These are phyloP conservation scores for Porites divaricata DNA, from an alignment of 92 coral and sea anemone genomes.

Conservation along the genomic window DNA sequence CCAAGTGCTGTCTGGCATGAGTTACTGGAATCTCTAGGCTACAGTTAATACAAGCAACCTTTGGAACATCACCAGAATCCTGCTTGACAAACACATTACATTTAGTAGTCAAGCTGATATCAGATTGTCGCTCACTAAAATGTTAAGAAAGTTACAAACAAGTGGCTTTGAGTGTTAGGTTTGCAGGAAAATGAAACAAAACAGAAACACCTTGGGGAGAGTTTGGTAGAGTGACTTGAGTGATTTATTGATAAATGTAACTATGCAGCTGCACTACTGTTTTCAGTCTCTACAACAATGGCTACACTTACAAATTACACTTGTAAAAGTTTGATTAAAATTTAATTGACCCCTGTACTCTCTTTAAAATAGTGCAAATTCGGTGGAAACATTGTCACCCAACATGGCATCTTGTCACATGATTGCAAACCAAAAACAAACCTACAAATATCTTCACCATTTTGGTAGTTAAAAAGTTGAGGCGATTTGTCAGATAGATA, in stretches of 20 bases:
- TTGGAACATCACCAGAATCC: slow-evolving; percentile 26
- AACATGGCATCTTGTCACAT: not conserved
- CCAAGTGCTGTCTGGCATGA: slow-evolving; percentile 19
- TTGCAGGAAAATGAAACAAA: not conserved
- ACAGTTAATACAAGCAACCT: slow-evolving; percentile 22
- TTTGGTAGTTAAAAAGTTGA: not conserved
- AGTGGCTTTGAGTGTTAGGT: not conserved
- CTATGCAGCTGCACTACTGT: not conserved
- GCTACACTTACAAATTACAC: too few species aligned
- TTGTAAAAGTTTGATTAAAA: too few species aligned
- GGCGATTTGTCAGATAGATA: too few species aligned
- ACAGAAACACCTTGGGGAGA: not conserved
- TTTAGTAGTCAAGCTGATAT: not conserved
- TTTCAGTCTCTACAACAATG: slow-evolving; percentile 1
- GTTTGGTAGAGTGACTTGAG: slow-evolving; percentile 2
- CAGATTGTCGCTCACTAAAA: not conserved
- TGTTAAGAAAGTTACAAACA: not conserved
- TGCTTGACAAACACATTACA: slow-evolving; percentile 16
- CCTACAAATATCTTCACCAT: not conserved
- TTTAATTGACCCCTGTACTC: not conserved
- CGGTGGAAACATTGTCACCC: not conserved
- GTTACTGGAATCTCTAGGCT: slow-evolving; percentile 24
- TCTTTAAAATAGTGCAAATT: not conserved
- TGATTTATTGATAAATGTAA: too few species aligned
- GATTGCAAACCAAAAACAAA: not conserved